Evolutionary conservation across 2,113 vertebrate genomes (phyloP).

Genomic region (Odobenus rosmarus): DNA sequence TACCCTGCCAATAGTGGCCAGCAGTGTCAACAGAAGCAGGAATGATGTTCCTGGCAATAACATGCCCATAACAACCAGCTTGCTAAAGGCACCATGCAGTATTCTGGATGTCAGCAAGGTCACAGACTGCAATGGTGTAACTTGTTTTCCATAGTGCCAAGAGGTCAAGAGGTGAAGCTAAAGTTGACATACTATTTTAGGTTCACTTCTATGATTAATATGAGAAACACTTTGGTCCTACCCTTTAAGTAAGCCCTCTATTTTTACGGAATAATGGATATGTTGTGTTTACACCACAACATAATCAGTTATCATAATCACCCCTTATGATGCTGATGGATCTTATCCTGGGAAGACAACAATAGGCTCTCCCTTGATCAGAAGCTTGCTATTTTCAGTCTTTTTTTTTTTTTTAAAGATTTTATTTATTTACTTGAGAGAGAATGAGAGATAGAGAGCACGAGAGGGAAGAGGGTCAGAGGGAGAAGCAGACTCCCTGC

Average conservation of each 20-base stretch:
- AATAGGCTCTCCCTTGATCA: not conserved
- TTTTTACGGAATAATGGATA: not conserved
- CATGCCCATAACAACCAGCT: not conserved
- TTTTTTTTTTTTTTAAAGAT: no score
- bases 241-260: not conserved
- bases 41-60: not conserved
- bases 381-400: not conserved
- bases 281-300: not conserved
- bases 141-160: not conserved
- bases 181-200: constrained; percentile 30
- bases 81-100: not conserved
- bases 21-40: not conserved
- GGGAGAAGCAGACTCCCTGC: no score
- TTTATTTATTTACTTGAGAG: no score
- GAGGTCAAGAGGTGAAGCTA: not conserved
- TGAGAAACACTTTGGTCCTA: not conserved
- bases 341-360: not conserved
- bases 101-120: not conserved
- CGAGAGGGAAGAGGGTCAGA: no score
- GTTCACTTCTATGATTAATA: not conserved
- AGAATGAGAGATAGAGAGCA: no score
- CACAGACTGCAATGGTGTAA: not conserved
- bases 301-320: not conserved
- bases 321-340: not conserved
- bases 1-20: not conserved